Conservation (phyloP, 2,888 invertebrate species). For the Tachina lurida region DNA sequence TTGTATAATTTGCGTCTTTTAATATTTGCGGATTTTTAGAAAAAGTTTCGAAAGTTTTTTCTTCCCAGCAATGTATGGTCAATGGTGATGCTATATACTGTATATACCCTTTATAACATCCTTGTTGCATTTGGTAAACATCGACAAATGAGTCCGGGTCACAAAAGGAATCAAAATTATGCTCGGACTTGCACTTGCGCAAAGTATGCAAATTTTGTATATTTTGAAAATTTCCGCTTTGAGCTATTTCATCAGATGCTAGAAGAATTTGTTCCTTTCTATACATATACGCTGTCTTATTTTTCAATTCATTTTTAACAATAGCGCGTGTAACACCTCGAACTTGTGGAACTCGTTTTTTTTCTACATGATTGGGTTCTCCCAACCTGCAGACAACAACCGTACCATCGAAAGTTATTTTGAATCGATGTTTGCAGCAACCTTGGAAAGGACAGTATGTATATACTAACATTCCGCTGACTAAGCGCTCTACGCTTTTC, state of each 20-base stretch:
- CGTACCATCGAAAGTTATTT: no score
- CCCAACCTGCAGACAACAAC: no score
- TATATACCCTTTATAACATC: constrained; percentile 1
- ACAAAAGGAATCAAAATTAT: constrained; percentile 6
- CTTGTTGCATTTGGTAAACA: constrained; percentile 12
- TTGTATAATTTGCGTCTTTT: constrained; percentile 18
- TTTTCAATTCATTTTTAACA: background rate
- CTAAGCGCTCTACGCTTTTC: no score
- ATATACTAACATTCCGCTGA: no score
- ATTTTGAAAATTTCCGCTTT: constrained; percentile 41
- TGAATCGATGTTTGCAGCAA: no score
- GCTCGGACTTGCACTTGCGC: constrained; percentile 21
- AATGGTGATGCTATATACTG: constrained; percentile 18
- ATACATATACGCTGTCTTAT: constrained; percentile 14
- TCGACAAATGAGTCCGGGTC: constrained; percentile 21
- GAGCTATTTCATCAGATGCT: constrained; percentile 37
- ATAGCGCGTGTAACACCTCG: background rate
- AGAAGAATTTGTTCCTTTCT: background rate
- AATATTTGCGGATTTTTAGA: background rate
- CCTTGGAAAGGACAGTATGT: no score
- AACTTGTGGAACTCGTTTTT: constrained; percentile 8
- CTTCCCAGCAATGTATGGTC: constrained; percentile 8
- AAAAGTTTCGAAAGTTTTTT: constrained; percentile 16
- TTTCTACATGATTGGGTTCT: no score
- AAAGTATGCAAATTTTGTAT: constrained; percentile 25